phyloP scores from a whole-genome alignment of 2,888 invertebrate genomes.

The Lamproptera curius region DNA sequence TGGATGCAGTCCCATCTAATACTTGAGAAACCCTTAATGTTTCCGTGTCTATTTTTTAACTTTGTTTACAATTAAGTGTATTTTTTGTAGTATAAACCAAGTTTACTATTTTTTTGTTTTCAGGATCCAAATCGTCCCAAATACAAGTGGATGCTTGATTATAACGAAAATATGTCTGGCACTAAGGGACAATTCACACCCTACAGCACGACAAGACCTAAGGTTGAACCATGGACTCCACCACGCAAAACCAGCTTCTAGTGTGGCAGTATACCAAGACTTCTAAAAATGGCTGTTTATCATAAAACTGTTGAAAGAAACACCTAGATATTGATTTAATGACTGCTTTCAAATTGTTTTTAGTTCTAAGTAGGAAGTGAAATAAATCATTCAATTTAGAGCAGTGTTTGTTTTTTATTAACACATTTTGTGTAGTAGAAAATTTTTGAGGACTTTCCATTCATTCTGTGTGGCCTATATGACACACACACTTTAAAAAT shows the following conservation, averaged over 20 bases:
- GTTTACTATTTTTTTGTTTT: constrained; percentile 10
- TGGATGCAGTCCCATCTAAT: too few species aligned
- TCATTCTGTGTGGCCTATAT: too few species aligned
- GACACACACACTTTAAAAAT: too few species aligned
- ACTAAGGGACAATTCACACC: constrained; percentile 91
- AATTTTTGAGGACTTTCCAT: too few species aligned
- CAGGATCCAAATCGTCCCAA: constrained; percentile 86
- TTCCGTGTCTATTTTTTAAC: too few species aligned
- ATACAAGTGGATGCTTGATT: constrained; percentile 92
- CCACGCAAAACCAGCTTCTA: constrained; percentile 36
- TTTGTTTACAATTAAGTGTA: too few species aligned
- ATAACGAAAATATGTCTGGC: constrained; percentile 91
- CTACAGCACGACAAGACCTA: constrained; percentile 92
- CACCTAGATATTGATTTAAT: neutral
- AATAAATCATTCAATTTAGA: constrained; percentile 41
- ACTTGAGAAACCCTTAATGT: too few species aligned
- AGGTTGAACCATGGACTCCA: constrained; percentile 92
- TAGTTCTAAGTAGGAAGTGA: constrained; percentile 60
- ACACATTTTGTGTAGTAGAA: too few species aligned
- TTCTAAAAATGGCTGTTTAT: neutral
- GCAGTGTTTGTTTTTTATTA: neutral
- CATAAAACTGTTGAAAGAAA: neutral
- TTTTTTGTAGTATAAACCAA: too few species aligned
- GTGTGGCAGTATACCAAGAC: neutral
- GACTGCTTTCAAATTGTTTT: constrained; percentile 15